A percentile compares a stretch with the other conserved stretches of the same genome.
These are phyloP conservation scores for Acrobasis repandana DNA, from an alignment of 2,888 invertebrate species.

Conservation along the genomic window DNA sequence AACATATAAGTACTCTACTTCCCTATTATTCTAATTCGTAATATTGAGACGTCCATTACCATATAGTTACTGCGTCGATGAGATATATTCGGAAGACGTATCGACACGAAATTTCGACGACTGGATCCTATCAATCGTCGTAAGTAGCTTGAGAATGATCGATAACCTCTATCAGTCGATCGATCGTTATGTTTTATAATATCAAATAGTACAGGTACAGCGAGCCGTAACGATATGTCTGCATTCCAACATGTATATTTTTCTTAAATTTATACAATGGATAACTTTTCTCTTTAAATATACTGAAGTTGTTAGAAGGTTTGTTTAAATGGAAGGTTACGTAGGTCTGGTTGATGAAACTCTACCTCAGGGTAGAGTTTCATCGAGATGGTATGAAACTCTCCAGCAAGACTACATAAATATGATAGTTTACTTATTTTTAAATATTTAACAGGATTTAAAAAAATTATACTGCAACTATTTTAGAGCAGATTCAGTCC, in stretches of 20 bases:
- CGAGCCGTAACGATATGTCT: not conserved
- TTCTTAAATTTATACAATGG: not conserved
- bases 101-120: slow-evolving; percentile 11
- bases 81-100: slow-evolving; percentile 8
- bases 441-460: no score
- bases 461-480: no score
- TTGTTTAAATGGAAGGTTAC: no score
- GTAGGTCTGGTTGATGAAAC: no score
- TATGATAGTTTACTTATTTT: no score
- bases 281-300: not conserved
- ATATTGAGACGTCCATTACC: slow-evolving; percentile 7
- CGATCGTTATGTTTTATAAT: slow-evolving; percentile 23
- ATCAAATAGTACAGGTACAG: not conserved
- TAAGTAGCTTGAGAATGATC: slow-evolving; percentile 21
- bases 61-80: not conserved
- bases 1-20: no score
- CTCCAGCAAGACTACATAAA: no score
- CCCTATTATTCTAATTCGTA: not conserved
- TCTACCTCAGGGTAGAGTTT: no score
- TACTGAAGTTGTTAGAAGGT: no score
- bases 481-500: no score
- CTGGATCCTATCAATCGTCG: slow-evolving; percentile 16
- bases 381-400: no score
- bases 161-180: slow-evolving; percentile 38
- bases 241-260: not conserved